Conservation (phyloP, 1,140 invertebrate genomes). For the Ladona fulva region DNA sequence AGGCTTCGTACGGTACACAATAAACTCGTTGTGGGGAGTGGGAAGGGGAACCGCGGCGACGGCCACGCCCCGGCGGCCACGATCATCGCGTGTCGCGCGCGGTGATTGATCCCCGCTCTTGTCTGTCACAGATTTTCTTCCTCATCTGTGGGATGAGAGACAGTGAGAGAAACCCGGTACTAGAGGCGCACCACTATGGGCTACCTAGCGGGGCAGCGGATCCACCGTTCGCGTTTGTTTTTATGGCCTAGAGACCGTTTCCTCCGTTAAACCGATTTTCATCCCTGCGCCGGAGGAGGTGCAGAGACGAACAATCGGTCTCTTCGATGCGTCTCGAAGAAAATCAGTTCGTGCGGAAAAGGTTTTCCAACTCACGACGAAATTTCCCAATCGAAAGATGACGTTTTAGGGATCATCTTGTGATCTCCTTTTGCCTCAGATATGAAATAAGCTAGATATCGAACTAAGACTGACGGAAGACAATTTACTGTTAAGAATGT, state of each 20-base stretch:
- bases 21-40: background rate
- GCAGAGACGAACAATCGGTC: too few relatives aligned
- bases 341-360: too few relatives aligned
- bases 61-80: background rate
- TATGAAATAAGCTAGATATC: too few relatives aligned
- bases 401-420: too few relatives aligned
- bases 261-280: background rate
- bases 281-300: too few relatives aligned
- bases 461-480: too few relatives aligned
- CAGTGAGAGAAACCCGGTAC: background rate
- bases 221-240: conserved; percentile 3
- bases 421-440: too few relatives aligned
- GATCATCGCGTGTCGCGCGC: background rate
- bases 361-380: too few relatives aligned
- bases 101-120: background rate
- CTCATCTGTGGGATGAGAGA: background rate
- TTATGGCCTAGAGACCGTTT: conserved; percentile 8
- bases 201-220: background rate
- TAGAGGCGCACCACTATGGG: background rate
- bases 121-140: background rate
- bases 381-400: too few relatives aligned
- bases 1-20: background rate
- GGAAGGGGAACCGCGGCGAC: background rate
- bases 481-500: too few relatives aligned
- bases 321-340: too few relatives aligned